Conservation (phyloP, 2,888 invertebrate species). For the Phorcus lineatus region DNA sequence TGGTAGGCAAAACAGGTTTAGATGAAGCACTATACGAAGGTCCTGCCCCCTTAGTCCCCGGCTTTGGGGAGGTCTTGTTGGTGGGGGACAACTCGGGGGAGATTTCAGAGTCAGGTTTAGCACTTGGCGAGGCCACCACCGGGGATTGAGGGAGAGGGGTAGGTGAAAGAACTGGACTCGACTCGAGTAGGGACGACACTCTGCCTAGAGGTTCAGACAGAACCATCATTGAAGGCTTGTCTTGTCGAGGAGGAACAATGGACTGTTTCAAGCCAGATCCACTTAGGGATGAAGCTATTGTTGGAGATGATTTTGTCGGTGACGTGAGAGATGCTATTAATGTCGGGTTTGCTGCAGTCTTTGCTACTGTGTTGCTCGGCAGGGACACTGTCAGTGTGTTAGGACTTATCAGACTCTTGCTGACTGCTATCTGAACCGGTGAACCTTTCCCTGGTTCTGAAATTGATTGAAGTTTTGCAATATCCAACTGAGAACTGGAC, state of each 20-base stretch:
- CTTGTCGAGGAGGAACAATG: neutral
- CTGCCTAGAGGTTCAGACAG: slow-evolving; percentile 61
- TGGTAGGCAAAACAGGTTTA: slow-evolving; percentile 60
- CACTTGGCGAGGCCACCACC: slow-evolving; percentile 6
- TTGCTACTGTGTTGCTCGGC: slow-evolving; percentile 18
- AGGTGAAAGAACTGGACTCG: slow-evolving; percentile 49
- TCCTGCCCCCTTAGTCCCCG: slow-evolving; percentile 37
- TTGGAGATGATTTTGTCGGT: neutral
- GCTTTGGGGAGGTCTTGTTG: neutral
- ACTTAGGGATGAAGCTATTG: slow-evolving; percentile 5
- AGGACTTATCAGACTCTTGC: slow-evolving; percentile 34
- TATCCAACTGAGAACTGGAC: slow-evolving; percentile 21
- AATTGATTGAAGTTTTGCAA: neutral
- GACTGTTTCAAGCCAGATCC: slow-evolving; percentile 21
- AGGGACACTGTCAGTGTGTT: neutral
- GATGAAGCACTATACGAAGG: slow-evolving; percentile 60
- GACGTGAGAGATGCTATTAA: slow-evolving; percentile 13
- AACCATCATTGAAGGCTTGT: slow-evolving; percentile 25
- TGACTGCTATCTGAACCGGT: slow-evolving; percentile 32
- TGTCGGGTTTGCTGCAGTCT: slow-evolving; percentile 13
- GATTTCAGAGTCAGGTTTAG: slow-evolving; percentile 10
- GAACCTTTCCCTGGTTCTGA: neutral
- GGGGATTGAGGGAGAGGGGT: neutral
- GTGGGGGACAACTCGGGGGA: neutral
- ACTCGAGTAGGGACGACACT: slow-evolving; percentile 63